Percentiles rank a stretch among this genome's conserved stretches.
These are phyloP conservation scores for Azorinus chamasolen DNA, from an alignment of 2,888 invertebrate species.

Conservation along the genomic window DNA sequence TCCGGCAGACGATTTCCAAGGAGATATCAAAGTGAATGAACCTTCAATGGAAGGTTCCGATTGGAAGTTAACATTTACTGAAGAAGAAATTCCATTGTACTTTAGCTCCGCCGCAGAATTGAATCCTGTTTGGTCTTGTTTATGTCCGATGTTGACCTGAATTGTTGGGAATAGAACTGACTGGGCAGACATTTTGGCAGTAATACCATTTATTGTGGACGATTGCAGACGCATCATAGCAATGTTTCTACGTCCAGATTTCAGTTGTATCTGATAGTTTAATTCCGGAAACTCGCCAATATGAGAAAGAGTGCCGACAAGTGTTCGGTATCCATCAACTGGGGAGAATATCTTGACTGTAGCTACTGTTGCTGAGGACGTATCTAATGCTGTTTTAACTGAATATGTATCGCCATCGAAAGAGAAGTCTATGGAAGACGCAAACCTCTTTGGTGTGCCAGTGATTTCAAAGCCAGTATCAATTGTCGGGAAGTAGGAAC, in stretches of 20 bases:
- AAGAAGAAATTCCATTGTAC: slow-evolving; percentile 32
- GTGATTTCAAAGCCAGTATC: slow-evolving; percentile 38
- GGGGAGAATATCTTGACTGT: slow-evolving; percentile 39
- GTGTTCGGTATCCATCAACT: slow-evolving; percentile 32
- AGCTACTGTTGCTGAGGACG: slow-evolving; percentile 9
- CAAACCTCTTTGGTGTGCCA: slow-evolving; percentile 18
- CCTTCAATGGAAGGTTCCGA: slow-evolving; percentile 12
- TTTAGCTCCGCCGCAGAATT: slow-evolving; percentile 33
- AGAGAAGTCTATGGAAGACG: slow-evolving; percentile 16
- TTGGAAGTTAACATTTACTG: slow-evolving; percentile 20
- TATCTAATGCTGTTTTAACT: slow-evolving; percentile 25
- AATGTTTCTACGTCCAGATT: slow-evolving; percentile 41
- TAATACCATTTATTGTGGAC: slow-evolving; percentile 13
- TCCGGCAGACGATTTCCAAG: not conserved
- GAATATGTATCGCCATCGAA: slow-evolving; percentile 28
- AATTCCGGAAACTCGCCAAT: slow-evolving; percentile 37
- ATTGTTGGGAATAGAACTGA: slow-evolving; percentile 42
- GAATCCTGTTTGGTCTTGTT: slow-evolving; percentile 29
- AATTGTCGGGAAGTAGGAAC: slow-evolving; percentile 32
- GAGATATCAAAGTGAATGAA: too few species aligned
- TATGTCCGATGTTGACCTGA: slow-evolving; percentile 36
- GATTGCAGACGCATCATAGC: slow-evolving; percentile 14
- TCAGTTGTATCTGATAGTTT: slow-evolving; percentile 22
- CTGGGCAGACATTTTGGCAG: slow-evolving; percentile 10
- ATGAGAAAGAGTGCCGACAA: slow-evolving; percentile 29